phyloP scores from a whole-genome alignment of 2,888 invertebrate genomes.

The Diarsia rubi region DNA sequence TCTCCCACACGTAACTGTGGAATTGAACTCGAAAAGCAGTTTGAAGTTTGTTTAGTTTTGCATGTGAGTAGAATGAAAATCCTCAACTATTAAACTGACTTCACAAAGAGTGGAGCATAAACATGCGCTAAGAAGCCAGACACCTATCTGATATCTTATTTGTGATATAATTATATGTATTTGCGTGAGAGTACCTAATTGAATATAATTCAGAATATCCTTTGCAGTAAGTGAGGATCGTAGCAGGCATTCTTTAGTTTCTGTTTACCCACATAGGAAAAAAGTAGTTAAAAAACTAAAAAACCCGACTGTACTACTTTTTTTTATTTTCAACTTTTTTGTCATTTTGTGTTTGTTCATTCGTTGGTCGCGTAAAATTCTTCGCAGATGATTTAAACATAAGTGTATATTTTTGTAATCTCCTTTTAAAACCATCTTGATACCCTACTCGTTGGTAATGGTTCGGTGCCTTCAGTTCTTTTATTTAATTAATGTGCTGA shows the following conservation, averaged over 20 bases:
- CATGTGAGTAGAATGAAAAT: neutral
- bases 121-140: neutral
- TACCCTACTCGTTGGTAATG: too few species aligned
- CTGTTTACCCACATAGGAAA: neutral
- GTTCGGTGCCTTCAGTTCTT: too few species aligned
- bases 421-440: too few species aligned
- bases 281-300: too few species aligned
- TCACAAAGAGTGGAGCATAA: neutral
- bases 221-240: neutral
- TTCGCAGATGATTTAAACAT: too few species aligned
- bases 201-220: neutral
- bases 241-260: neutral
- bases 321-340: too few species aligned
- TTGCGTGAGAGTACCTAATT: neutral
- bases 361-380: too few species aligned
- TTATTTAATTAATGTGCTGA: too few species aligned
- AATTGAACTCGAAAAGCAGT: neutral
- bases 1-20: neutral
- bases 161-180: neutral
- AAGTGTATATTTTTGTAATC: too few species aligned
- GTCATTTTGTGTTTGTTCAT: too few species aligned
- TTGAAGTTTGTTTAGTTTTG: neutral
- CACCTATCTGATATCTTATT: neutral
- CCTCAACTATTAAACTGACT: neutral
- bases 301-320: too few species aligned